These are phyloP conservation scores for Prenolepis imparis DNA, from an alignment of 2,888 invertebrate species.

Conservation along the genomic window DNA sequence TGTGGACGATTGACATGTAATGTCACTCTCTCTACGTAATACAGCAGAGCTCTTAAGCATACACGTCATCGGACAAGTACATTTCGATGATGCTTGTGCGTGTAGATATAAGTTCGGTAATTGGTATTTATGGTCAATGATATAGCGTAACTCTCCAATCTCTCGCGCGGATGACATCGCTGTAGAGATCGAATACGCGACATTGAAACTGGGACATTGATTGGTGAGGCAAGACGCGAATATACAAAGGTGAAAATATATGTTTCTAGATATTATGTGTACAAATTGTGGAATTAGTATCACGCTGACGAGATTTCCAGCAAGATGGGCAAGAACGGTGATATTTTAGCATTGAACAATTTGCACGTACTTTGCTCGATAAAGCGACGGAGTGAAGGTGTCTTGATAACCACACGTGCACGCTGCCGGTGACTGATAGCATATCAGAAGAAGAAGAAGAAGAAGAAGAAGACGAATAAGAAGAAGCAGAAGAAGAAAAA, in stretches of 20 bases:
- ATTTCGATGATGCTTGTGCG: constrained; percentile 46
- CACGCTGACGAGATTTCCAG: constrained; percentile 19
- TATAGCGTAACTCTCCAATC: constrained; percentile 7
- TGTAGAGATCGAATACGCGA: constrained; percentile 18
- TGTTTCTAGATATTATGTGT: constrained; percentile 26
- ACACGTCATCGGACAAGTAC: constrained; percentile 30
- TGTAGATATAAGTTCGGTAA: constrained; percentile 24
- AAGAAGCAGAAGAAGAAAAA: not conserved
- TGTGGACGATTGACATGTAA: constrained; percentile 33
- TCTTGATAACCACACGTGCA: constrained; percentile 9
- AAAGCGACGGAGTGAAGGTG: constrained; percentile 7
- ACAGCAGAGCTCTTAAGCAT: constrained; percentile 30
- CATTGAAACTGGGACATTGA: constrained; percentile 16
- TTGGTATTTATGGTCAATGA: constrained; percentile 11
- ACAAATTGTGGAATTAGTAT: constrained; percentile 13
- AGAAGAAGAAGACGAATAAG: not conserved
- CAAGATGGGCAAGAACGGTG: not conserved
- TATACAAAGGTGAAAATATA: constrained; percentile 34
- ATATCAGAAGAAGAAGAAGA: constrained; percentile 20
- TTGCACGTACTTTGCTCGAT: constrained; percentile 15
- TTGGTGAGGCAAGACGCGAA: constrained; percentile 31
- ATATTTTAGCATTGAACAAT: not conserved
- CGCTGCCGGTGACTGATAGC: not conserved
- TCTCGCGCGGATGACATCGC: not conserved
- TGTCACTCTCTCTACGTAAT: not conserved